Evolutionary conservation across 2,888 invertebrate genomes (phyloP).

Genomic region (Synanthedon myopaeformis): DNA sequence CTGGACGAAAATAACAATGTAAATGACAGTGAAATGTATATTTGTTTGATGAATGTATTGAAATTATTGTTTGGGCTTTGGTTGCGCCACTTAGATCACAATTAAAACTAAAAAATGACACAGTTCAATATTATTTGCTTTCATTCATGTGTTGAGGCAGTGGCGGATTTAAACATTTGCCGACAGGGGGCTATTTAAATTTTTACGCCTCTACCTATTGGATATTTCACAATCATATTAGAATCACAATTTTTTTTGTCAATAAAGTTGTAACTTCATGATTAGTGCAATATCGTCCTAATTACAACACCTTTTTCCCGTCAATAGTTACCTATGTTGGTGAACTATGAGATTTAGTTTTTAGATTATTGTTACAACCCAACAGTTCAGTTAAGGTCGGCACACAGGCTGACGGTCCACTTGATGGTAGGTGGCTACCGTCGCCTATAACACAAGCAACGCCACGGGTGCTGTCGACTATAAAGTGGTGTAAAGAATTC

Average conservation of each 20-base stretch:
- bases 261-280: background rate
- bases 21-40: constrained; percentile 48
- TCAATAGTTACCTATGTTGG: too few species aligned
- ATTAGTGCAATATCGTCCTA: background rate
- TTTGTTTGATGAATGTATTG: constrained; percentile 45
- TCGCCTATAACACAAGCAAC: too few species aligned
- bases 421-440: too few species aligned
- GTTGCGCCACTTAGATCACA: constrained; percentile 61
- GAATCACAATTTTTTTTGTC: background rate
- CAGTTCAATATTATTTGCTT: background rate
- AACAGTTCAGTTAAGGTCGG: too few species aligned
- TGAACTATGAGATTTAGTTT: too few species aligned
- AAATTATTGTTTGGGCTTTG: constrained; percentile 59
- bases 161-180: too few species aligned
- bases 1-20: constrained; percentile 51
- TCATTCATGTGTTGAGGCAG: background rate
- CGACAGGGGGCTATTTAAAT: too few species aligned
- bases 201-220: too few species aligned
- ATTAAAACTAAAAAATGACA: constrained; percentile 11
- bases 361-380: too few species aligned
- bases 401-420: too few species aligned
- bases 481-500: too few species aligned
- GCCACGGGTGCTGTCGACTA: too few species aligned
- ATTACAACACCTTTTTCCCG: background rate
- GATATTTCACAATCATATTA: background rate